Evolutionary conservation across 2,888 invertebrate species (phyloP).

Genomic region (Ceriagrion tenellum): DNA sequence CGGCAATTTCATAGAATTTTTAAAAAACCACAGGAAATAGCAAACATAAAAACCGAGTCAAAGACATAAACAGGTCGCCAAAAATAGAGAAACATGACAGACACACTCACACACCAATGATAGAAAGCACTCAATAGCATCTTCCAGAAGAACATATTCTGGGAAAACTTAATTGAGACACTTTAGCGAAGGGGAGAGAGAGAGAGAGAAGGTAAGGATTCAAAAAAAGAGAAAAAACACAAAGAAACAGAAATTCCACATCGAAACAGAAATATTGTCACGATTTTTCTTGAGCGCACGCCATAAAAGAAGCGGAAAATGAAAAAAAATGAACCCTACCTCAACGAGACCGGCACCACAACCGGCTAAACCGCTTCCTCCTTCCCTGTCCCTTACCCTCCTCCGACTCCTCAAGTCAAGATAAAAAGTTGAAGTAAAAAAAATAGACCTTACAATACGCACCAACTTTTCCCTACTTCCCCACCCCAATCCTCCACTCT

Average conservation of each 20-base stretch:
- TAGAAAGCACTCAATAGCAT: neutral
- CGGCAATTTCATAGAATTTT: neutral
- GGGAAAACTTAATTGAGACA: constrained; percentile 38
- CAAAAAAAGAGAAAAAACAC: neutral
- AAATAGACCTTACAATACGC: neutral
- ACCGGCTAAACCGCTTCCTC: neutral
- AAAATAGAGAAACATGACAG: neutral
- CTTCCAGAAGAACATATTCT: neutral
- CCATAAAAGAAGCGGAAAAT: neutral
- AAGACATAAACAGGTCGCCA: neutral
- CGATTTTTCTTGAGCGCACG: neutral
- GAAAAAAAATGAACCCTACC: neutral
- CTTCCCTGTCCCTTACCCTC: neutral
- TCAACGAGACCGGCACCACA: constrained; percentile 4
- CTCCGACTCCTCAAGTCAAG: too few relatives aligned
- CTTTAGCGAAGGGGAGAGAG: neutral
- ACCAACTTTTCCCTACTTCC: neutral
- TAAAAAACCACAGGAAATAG: neutral
- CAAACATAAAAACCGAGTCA: neutral
- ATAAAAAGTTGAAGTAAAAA: neutral
- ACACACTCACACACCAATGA: neutral
- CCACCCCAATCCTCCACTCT: neutral
- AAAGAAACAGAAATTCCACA: neutral
- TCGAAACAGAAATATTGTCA: constrained; percentile 39
- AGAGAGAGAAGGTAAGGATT: neutral